Conservation (phyloP, 2,888 invertebrate genomes). For the Operophtera brumata region DNA sequence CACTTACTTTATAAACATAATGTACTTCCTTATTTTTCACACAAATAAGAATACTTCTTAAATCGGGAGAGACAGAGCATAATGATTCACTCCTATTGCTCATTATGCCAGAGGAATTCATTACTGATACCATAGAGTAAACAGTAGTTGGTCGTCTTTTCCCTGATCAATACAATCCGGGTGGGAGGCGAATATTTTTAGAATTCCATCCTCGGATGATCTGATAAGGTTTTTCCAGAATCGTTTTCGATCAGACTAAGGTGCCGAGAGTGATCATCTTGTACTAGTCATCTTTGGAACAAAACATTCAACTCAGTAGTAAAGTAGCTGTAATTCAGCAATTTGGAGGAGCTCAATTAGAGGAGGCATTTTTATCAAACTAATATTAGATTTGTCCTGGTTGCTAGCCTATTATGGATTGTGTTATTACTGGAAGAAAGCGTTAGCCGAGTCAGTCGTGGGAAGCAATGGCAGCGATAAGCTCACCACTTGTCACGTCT, state of each 20-base stretch:
- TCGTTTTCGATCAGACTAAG: conserved; percentile 6
- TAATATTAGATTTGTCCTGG: no score
- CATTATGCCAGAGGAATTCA: conserved; percentile 22
- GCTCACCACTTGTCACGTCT: no score
- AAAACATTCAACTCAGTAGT: no score
- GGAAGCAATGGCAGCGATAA: no score
- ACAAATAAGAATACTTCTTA: background rate
- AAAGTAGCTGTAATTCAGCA: no score
- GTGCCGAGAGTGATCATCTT: background rate
- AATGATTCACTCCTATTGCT: conserved; percentile 13
- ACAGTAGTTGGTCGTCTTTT: background rate
- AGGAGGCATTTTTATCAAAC: no score
- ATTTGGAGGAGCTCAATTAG: no score
- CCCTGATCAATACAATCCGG: conserved; percentile 21
- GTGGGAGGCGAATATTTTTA: conserved; percentile 18
- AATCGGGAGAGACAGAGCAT: background rate
- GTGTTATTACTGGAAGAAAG: no score
- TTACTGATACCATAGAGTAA: conserved; percentile 13
- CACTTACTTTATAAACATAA: no score
- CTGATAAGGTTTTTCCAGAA: conserved; percentile 14
- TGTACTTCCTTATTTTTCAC: background rate
- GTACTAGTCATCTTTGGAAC: no score
- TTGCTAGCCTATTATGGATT: no score
- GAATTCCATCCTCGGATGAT: conserved; percentile 16
- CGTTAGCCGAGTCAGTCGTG: no score